Evolutionary conservation across 2,113 vertebrate species (phyloP).

Genomic region (Dolichotis patagonum): DNA sequence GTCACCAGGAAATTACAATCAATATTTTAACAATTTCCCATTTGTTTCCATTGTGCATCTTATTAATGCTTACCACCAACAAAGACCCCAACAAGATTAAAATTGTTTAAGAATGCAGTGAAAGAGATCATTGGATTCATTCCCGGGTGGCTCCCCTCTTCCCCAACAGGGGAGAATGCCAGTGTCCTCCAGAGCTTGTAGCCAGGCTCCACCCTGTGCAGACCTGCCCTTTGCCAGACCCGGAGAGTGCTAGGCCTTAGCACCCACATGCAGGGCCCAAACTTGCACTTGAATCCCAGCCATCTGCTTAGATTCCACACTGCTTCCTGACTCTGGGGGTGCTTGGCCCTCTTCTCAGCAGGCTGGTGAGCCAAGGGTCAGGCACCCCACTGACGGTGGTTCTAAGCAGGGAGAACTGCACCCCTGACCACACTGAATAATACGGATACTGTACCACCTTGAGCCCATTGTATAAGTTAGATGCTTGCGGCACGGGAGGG

Average conservation of each 20-base stretch:
- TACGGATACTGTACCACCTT: neutral
- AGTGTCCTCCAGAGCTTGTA: neutral
- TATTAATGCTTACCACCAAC: constrained; percentile 53
- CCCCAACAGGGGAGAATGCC: too few relatives aligned
- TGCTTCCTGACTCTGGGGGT: neutral
- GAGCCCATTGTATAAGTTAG: neutral
- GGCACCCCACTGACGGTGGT: neutral
- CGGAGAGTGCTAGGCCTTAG: neutral
- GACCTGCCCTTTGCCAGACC: neutral
- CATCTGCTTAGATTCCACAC: neutral
- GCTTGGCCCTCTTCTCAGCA: neutral
- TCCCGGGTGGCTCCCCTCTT: neutral
- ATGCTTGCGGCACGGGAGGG: neutral
- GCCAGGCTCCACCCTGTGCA: neutral
- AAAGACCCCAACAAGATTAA: constrained; percentile 69
- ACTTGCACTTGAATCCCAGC: neutral
- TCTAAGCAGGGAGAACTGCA: neutral
- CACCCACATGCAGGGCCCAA: neutral
- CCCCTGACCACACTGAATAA: neutral
- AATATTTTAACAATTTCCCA: constrained; percentile 75
- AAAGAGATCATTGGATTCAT: constrained; percentile 6
- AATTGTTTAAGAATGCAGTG: constrained; percentile 63
- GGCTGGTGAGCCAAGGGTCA: neutral
- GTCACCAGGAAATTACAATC: constrained; percentile 75
- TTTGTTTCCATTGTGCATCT: constrained; percentile 69